Conservation (phyloP, 2,888 invertebrate species). For the Eupithecia abbreviata region DNA sequence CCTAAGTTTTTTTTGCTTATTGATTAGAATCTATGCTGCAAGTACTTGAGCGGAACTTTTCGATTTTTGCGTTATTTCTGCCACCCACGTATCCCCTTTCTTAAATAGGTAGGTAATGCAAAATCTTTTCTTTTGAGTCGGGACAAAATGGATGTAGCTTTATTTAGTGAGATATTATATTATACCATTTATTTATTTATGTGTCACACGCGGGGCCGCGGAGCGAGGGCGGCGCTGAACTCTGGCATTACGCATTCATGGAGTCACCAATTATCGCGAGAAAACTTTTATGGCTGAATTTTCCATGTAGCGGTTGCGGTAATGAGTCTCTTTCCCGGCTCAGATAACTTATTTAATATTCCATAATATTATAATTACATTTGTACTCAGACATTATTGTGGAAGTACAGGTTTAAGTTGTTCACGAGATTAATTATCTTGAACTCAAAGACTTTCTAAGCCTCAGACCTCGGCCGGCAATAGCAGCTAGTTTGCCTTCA, state of each 20-base stretch:
- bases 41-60: too few relatives aligned
- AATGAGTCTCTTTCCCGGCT: background rate
- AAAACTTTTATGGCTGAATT: background rate
- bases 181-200: too few relatives aligned
- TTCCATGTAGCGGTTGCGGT: background rate
- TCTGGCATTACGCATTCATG: conserved; percentile 8
- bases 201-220: background rate
- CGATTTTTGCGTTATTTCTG: too few relatives aligned
- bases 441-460: background rate
- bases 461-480: background rate
- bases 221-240: background rate
- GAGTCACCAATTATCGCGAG: background rate
- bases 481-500: background rate
- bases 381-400: background rate
- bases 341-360: background rate
- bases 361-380: too few relatives aligned
- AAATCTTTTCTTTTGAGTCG: background rate
- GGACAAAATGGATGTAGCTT: too few relatives aligned
- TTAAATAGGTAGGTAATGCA: too few relatives aligned
- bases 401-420: background rate
- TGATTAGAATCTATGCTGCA: too few relatives aligned
- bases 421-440: background rate
- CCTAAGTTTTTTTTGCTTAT: too few relatives aligned
- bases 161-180: background rate
- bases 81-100: too few relatives aligned